These are phyloP conservation scores for Pseudomyrmex concolor DNA, from an alignment of 1,140 invertebrate genomes.

Conservation along the genomic window DNA sequence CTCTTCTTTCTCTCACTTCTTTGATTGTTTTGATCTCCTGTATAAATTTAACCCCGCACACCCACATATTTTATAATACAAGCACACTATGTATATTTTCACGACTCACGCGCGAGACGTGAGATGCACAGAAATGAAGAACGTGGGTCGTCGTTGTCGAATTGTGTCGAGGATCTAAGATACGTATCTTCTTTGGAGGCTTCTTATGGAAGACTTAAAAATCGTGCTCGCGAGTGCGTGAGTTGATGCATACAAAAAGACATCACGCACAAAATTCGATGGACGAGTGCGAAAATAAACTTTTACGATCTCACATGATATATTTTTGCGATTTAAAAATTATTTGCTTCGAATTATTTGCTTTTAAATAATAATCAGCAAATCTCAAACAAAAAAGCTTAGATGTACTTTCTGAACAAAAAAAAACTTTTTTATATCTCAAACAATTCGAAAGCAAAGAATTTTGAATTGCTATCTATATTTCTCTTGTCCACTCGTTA, in stretches of 20 bases:
- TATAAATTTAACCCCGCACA: background rate
- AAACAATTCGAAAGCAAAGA: no score
- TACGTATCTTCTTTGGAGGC: slow-evolving; percentile 36
- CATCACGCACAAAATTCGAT: slow-evolving; percentile 17
- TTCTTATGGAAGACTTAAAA: slow-evolving; percentile 3
- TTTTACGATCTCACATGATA: background rate
- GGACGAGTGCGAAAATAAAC: slow-evolving; percentile 4
- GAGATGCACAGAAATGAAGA: slow-evolving; percentile 78
- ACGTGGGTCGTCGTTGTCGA: slow-evolving; percentile 73
- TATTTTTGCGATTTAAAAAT: background rate
- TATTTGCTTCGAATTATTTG: background rate
- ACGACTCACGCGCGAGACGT: slow-evolving; percentile 71
- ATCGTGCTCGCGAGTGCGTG: background rate
- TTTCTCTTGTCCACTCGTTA: background rate
- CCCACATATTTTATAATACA: slow-evolving; percentile 5
- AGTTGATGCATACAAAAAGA: background rate
- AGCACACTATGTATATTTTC: slow-evolving; percentile 49
- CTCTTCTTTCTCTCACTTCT: background rate
- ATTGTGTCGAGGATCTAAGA: slow-evolving; percentile 80
- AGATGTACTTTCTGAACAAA: no score
- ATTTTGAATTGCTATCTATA: background rate
- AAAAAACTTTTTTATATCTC: no score
- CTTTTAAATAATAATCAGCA: background rate
- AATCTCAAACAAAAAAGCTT: no score
- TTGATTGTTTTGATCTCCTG: slow-evolving; percentile 50